Base-by-base conservation (phyloP, 2,888 invertebrate genomes). In the Nomada ruficornis region DNA sequence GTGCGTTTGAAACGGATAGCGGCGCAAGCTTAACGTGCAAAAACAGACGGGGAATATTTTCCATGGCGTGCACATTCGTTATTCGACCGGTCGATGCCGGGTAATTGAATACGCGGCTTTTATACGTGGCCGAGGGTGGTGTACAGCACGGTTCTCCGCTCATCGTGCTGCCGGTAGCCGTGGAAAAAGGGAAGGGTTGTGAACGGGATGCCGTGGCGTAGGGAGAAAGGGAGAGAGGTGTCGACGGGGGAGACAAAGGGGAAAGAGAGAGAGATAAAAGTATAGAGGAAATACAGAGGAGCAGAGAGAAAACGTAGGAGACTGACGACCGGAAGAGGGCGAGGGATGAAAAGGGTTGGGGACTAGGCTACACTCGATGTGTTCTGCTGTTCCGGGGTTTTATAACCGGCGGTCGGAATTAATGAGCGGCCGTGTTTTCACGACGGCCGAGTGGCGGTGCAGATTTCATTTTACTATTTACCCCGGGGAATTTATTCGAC, bases 381-480 rank as follows among this genome's bases (percentile, higher is more conserved):
- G 87, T 89, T 88, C 86, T 71, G 83, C 83, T 87, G 86, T 87
- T 86, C 88, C 85, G 86, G 84, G 84, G 85, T 88, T 91, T 91
- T 89, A 90, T 89, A 87, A 88, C 36, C 87, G 82, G 85, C 85
- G 89, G 84, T 88, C 83, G 88, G 89, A 91, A 91, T 91, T 91
- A 91, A 91, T 89, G 91, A 91, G 90, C 86, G 88, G 85, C 87
- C 89, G 87, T 91, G 90, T 91, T 91, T 91, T 91, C 88, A 89
- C 87, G 86, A 87, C 88, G 89, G 82, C 86, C 89, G 87, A 88
- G 85, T 88, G 86, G 62, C 83, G 87, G 89, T 88, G 85, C 86
- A 88, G 91, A 91, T 91, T 91, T 91, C 89, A 90, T 91, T 91
- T 91, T 86, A 89, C 90, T 88, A 89, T 91, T 91, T 90, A 89